A percentile compares a stretch with the other conserved stretches of the same genome.
phyloP scores from a whole-genome alignment of 2,113 vertebrate species.

The Donacobius atricapilla region DNA sequence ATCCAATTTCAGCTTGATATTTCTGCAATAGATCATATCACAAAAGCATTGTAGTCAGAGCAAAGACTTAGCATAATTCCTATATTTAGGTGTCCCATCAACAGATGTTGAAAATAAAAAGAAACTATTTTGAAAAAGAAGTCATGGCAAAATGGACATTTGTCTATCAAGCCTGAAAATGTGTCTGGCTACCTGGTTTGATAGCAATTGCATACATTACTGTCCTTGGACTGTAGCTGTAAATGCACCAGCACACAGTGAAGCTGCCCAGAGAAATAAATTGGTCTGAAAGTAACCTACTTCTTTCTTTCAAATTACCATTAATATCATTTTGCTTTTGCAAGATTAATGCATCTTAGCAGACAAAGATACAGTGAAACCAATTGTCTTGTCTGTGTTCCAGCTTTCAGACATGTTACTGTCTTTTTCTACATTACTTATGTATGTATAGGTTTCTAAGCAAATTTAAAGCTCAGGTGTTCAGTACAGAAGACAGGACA shows the following conservation, averaged over 20 bases:
- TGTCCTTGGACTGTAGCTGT: neutral
- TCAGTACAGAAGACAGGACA: neutral
- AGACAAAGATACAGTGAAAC: slow-evolving; percentile 25
- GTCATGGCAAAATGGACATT: neutral
- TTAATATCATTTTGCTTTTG: slow-evolving; percentile 44
- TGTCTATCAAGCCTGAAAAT: slow-evolving; percentile 19
- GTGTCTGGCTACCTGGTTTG: neutral
- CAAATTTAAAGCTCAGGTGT: neutral
- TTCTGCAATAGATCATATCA: slow-evolving; percentile 59
- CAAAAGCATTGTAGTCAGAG: slow-evolving; percentile 32
- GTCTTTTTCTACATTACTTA: neutral
- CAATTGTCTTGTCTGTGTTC: slow-evolving; percentile 24
- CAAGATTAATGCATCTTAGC: slow-evolving; percentile 25
- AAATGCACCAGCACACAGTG: neutral
- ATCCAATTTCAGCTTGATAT: slow-evolving; percentile 64
- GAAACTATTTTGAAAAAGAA: slow-evolving; percentile 12
- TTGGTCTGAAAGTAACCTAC: slow-evolving; percentile 11
- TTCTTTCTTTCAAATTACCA: slow-evolving; percentile 41
- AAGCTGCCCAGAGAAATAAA: slow-evolving; percentile 16
- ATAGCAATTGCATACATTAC: neutral
- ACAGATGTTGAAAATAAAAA: slow-evolving; percentile 51
- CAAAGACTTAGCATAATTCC: slow-evolving; percentile 60
- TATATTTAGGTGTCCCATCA: slow-evolving; percentile 33
- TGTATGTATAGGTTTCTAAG: neutral
- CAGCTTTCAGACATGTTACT: neutral